Percentiles rank a stretch among this genome's conserved stretches.
phyloP scores from a whole-genome alignment of 2,113 vertebrate species.

The Otus sunia region DNA sequence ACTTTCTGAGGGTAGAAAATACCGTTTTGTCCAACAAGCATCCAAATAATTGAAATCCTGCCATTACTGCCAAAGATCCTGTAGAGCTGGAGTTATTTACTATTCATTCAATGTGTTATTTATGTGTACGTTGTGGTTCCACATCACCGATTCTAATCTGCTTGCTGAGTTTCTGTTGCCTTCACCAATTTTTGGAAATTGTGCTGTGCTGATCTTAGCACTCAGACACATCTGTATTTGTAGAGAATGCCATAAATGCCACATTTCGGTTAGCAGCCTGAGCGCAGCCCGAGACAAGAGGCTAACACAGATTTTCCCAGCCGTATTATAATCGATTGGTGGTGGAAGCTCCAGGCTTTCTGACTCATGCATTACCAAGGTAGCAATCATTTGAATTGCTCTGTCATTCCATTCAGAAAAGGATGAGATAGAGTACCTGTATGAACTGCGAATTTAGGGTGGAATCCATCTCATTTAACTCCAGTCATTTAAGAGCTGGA shows the following conservation, averaged over 20 bases:
- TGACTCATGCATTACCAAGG: neutral
- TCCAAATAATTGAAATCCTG: neutral
- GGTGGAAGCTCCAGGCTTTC: neutral
- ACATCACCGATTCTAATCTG: neutral
- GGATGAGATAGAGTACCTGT: neutral
- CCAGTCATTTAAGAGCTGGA: neutral
- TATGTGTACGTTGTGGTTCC: neutral
- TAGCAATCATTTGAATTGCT: neutral
- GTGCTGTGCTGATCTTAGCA: neutral
- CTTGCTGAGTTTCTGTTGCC: neutral
- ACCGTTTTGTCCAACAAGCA: neutral
- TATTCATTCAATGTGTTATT: neutral
- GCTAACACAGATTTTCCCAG: neutral
- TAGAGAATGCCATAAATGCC: neutral
- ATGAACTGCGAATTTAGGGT: neutral
- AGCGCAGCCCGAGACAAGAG: neutral
- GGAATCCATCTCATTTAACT: neutral
- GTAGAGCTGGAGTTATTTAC: neutral
- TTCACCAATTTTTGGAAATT: neutral
- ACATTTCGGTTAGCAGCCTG: neutral
- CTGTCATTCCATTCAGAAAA: neutral
- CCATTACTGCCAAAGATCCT: neutral
- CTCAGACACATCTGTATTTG: neutral
- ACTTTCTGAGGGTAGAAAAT: neutral
- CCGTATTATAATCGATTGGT: neutral